These are phyloP conservation scores for Sebastes jordani DNA, from an alignment of 2,797 vertebrate genomes.

Conservation along the genomic window DNA sequence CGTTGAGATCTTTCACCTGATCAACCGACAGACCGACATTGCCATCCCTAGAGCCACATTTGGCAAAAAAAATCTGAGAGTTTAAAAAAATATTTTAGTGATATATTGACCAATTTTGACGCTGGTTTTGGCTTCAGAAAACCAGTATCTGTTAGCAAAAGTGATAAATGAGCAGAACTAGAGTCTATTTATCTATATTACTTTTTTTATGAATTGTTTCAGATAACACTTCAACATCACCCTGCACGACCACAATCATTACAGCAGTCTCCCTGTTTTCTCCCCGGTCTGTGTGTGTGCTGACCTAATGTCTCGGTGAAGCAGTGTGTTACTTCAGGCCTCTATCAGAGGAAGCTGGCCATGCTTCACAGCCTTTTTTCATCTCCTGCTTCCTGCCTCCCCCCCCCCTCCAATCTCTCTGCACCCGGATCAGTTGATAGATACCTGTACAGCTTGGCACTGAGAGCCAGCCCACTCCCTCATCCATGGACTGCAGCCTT, in stretches of 20 bases:
- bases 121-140: neutral
- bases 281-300: neutral
- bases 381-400: slow-evolving; percentile 63
- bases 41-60: neutral
- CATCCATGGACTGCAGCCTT: slow-evolving; percentile 64
- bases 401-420: slow-evolving; percentile 15
- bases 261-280: neutral
- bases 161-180: neutral
- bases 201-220: neutral
- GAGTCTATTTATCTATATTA: neutral
- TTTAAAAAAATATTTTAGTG: too few relatives aligned
- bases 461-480: slow-evolving; percentile 47
- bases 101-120: neutral
- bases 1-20: neutral
- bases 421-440: slow-evolving; percentile 64
- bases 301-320: slow-evolving; percentile 12
- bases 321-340: slow-evolving; percentile 24
- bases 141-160: neutral
- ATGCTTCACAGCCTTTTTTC: slow-evolving; percentile 64
- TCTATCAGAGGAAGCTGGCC: slow-evolving; percentile 72
- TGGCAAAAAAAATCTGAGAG: too few relatives aligned
- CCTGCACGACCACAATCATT: neutral
- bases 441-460: slow-evolving; percentile 47
- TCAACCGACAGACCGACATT: neutral
- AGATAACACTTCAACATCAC: neutral